A percentile compares a stretch with the other conserved stretches of the same genome.
These are phyloP conservation scores for Odiellus spinosus DNA, from an alignment of 2,888 invertebrate species.

Conservation along the genomic window DNA sequence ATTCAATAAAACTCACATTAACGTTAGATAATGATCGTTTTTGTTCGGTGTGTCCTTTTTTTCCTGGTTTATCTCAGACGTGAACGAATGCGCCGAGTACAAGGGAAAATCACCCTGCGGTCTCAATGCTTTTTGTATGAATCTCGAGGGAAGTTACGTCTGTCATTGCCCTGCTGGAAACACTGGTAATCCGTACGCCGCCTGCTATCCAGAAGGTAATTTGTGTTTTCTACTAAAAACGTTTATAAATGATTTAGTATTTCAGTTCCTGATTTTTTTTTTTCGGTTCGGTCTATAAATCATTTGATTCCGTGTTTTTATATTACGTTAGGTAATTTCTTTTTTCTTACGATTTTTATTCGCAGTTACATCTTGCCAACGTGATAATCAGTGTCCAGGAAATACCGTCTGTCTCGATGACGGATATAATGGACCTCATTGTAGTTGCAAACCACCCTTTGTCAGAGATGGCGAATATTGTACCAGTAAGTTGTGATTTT, in stretches of 20 bases:
- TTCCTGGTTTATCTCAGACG: conserved; percentile 35
- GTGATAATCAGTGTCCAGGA: conserved; percentile 22
- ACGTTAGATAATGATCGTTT: background rate
- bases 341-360: background rate
- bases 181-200: conserved; percentile 73
- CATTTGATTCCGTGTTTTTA: conserved; percentile 10
- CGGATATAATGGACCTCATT: conserved; percentile 15
- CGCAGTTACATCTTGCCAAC: conserved; percentile 17
- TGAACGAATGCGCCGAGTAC: conserved; percentile 39
- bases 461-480: conserved; percentile 23
- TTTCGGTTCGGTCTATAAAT: background rate
- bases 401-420: conserved; percentile 22
- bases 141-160: conserved; percentile 80
- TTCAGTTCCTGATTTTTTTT: conserved; percentile 4
- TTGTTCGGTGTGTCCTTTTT: background rate
- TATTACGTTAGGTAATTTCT: background rate
- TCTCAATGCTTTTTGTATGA: conserved; percentile 74
- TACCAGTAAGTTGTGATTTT: conserved; percentile 17
- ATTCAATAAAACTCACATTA: too few relatives aligned
- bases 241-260: conserved; percentile 1
- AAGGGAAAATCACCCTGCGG: conserved; percentile 66
- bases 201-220: conserved; percentile 47
- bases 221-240: background rate
- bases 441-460: conserved; percentile 22
- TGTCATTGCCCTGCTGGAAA: conserved; percentile 76